Evolutionary conservation across 2,888 invertebrate genomes (phyloP), one percentile per base, ranked within the genome.

Genomic region (Drosophila falleni): DNA sequence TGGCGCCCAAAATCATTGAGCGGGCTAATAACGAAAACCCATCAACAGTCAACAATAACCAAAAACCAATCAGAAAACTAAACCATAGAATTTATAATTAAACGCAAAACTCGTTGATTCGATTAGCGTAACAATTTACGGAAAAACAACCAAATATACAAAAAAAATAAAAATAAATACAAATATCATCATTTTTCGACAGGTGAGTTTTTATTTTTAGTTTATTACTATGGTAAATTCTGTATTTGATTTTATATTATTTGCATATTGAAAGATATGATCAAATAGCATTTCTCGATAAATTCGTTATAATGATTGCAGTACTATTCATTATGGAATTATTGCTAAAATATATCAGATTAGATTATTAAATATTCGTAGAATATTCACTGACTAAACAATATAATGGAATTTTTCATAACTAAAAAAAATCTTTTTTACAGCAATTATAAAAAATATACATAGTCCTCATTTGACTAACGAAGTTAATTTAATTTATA

Each of bases 1-100:
- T 83, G 85, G 82, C 85, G 82, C 87, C 74, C 63, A 83, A 83
- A 83, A 76, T 61, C 65, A 75, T 61, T 42, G 41, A 8, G 26
- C 54, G 46, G 39, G 33, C 58, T 55, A 80, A 70, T 66, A 82
- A 67, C 73, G 31, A 53, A 53, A 69, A 63, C 35, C 63, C 72
- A 77, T 68, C 78, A 72, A 61, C 53, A 69, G 55, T 44, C 55
- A 56, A 56, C 55, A 56, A 59, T 41, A 74, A 69, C 56, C 65
- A 74, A 69, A 78, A 77, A 70, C 70, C 78, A 76, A 76, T 76
- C 65, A 70, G 54, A 58, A 67, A 60, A 55, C 64, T 41, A 66
- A 67, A 80, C 78, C 71, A 60, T 61, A 60, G 78, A 71, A 78
- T 78, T 78, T 74, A 63, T 62, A 78, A 78, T 78, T 74, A 61